Evolutionary conservation across 2,113 vertebrate species (phyloP), one percentile per base, ranked within the genome.

Genomic region (Colossoma macropomum): DNA sequence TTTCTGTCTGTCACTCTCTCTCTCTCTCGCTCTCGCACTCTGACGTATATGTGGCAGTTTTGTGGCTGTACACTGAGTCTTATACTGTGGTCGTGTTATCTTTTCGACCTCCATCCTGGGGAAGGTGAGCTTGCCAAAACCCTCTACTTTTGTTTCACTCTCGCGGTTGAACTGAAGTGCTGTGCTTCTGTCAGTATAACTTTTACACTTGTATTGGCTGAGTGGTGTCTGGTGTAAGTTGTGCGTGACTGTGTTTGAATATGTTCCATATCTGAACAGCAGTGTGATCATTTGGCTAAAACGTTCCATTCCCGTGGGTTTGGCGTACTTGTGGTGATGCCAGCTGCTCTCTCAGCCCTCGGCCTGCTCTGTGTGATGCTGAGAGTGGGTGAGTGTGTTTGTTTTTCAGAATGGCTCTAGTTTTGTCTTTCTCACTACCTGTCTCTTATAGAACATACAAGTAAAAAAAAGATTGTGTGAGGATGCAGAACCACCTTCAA

Each of bases 311-410:
- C 23, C 17, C 50, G 4, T 34, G 38, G 19, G 77, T 17, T 50
- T 69, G 66, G 3, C 34, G 30, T 74, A 48, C 72, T 66, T 84
- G 52, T 50, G 65, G 19, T 28, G 69, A 82, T 86, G 80, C 30
- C 27, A 25, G 28, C 66, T 48, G 62, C 23, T 79, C 27, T 52
- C 59, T n/a, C 63, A 19, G 69, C 19, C 50, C 30, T 79, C 3
- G 54, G 6, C 9, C n/a, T 52, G 3, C 27, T 82, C 56, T 73
- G 41, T 7, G 23, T 79, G 52, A 25, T 79, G 52, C n/a, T 83
- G 11, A 56, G 71, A 48, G 8, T 75, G 60, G 85, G 85, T 86
- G 25, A 86, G 76, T 75, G 21, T 9, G 30, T 66, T 52, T 38
- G n/a, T 82, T 68, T 7, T 23, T 45, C 9, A 45, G 41, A 13